Evolutionary conservation across 2,113 vertebrate genomes (phyloP).

Genomic region (Bombycilla garrulus): DNA sequence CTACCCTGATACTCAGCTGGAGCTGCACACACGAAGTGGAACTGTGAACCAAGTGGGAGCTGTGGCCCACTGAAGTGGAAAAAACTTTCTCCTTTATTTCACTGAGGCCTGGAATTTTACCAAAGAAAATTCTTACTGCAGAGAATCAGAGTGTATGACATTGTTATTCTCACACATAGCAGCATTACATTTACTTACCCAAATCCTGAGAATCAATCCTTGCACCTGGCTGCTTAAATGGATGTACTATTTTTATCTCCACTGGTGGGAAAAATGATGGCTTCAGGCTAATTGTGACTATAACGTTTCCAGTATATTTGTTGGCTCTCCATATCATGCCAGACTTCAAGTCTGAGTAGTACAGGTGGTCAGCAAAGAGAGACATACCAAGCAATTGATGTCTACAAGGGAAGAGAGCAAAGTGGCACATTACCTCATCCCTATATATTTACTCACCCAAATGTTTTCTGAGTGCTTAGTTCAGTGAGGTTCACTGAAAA

Average conservation of each 20-base stretch:
- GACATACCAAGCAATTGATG: constrained; percentile 73
- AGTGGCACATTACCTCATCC: background rate
- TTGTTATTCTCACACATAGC: background rate
- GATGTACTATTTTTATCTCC: constrained; percentile 82
- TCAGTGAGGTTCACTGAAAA: background rate
- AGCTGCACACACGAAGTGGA: background rate
- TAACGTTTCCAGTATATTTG: constrained; percentile 83
- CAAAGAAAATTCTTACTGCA: background rate
- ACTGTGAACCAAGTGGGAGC: no score
- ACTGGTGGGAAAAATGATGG: constrained; percentile 66
- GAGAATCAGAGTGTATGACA: background rate
- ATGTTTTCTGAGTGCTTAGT: background rate
- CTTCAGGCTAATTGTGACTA: constrained; percentile 72
- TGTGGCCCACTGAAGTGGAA: background rate
- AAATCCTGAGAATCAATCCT: background rate
- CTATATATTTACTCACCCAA: background rate
- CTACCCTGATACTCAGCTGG: background rate
- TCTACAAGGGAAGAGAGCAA: constrained; percentile 57
- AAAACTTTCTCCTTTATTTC: background rate
- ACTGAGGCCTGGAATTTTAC: background rate
- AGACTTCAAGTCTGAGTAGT: constrained; percentile 78
- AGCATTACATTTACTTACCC: constrained; percentile 59
- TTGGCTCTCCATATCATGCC: constrained; percentile 77
- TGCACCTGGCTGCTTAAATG: constrained; percentile 71
- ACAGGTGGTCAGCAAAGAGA: constrained; percentile 81